Evolutionary conservation across 2,797 vertebrate genomes (phyloP).

Genomic region (Notamacropus eugenii): DNA sequence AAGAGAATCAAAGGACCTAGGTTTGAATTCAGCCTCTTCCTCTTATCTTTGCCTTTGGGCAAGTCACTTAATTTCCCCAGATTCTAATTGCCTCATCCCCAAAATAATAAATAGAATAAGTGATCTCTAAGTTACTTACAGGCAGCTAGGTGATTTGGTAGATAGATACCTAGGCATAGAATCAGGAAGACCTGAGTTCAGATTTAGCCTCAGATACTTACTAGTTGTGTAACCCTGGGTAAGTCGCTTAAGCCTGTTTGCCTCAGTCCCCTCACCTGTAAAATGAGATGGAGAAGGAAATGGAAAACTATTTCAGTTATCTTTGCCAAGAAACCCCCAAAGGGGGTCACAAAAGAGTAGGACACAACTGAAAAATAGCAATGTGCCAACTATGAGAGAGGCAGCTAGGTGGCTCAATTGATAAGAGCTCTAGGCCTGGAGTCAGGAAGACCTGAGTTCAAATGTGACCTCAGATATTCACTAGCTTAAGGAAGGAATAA

Average conservation of each 20-base stretch:
- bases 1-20: not conserved
- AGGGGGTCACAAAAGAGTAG: not conserved
- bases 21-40: not conserved
- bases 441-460: not conserved
- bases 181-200: not conserved
- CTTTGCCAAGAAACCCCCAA: not conserved
- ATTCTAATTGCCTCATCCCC: not conserved
- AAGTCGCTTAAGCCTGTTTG: not conserved
- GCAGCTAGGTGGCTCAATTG: not conserved
- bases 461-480: not conserved
- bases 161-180: not conserved
- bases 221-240: not conserved
- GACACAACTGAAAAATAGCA: not conserved
- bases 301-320: not conserved
- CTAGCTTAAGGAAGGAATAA: not conserved
- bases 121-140: not conserved
- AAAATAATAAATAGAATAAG: not conserved
- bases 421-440: not conserved
- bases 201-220: not conserved
- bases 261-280: not conserved
- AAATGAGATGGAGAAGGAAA: not conserved
- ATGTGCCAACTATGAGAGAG: not conserved
- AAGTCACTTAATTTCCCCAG: not conserved
- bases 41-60: not conserved
- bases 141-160: too few species aligned